phyloP scores from a whole-genome alignment of 2,113 vertebrate genomes.

The Camelus bactrianus region DNA sequence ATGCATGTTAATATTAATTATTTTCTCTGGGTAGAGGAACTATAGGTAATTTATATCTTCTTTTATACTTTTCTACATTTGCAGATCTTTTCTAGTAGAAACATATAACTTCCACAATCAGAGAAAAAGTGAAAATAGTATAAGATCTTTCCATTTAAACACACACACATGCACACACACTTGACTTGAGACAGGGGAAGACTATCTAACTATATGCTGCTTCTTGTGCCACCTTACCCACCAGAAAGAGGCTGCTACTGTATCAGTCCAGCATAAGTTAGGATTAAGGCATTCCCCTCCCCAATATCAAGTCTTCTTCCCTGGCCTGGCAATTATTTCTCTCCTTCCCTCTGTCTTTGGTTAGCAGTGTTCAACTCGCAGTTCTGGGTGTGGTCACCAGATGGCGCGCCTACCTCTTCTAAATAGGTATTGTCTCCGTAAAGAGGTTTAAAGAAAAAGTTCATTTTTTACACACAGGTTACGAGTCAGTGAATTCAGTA shows the following conservation, averaged over 20 bases:
- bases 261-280: not conserved
- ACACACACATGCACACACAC: not conserved
- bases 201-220: not conserved
- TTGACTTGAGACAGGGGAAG: conserved; percentile 39
- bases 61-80: conserved; percentile 34
- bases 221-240: not conserved
- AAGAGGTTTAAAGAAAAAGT: not conserved
- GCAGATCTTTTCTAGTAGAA: not conserved
- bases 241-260: not conserved
- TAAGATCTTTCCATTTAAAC: not conserved
- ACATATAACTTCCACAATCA: not conserved
- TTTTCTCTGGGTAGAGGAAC: conserved; percentile 22
- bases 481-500: not conserved
- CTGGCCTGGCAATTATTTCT: not conserved
- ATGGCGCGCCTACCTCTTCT: not conserved
- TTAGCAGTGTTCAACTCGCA: conserved; percentile 1
- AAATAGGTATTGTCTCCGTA: not conserved
- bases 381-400: conserved; percentile 30
- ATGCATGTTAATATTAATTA: conserved; percentile 7
- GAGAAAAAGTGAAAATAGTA: conserved; percentile 42
- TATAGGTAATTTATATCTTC: conserved; percentile 8
- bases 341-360: not conserved
- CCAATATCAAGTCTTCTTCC: not conserved
- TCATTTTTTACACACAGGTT: not conserved
- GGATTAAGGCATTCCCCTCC: not conserved